These are phyloP conservation scores for Ambastaia sidthimunki DNA, from an alignment of 2,797 vertebrate genomes.

Conservation along the genomic window DNA sequence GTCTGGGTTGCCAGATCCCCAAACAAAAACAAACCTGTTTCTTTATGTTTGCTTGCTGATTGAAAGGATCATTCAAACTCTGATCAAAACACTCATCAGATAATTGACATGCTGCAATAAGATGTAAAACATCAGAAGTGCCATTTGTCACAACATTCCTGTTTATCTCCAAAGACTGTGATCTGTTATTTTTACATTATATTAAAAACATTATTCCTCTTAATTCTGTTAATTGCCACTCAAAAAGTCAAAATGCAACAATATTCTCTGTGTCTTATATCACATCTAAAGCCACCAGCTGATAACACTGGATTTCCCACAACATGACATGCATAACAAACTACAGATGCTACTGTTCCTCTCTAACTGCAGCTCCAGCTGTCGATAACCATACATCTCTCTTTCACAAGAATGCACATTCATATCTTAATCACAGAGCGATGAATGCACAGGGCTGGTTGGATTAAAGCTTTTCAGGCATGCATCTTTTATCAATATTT, in stretches of 20 bases:
- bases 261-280: background rate
- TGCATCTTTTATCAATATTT: constrained; percentile 65
- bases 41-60: background rate
- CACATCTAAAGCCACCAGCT: background rate
- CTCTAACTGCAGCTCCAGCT: background rate
- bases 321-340: constrained; percentile 20
- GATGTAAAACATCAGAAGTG: background rate
- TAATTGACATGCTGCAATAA: background rate
- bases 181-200: background rate
- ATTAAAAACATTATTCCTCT: too few relatives aligned
- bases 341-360: background rate
- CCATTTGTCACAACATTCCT: background rate
- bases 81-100: background rate
- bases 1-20: too few relatives aligned
- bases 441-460: constrained; percentile 37
- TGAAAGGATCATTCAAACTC: background rate
- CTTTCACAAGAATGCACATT: background rate
- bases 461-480: constrained; percentile 45
- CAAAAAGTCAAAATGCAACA: background rate
- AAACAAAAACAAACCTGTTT: too few relatives aligned
- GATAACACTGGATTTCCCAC: background rate
- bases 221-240: background rate
- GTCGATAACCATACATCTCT: constrained; percentile 5
- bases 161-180: background rate
- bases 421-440: constrained; percentile 45